These are phyloP conservation scores for Protobothrops flavoviridis DNA, from an alignment of 2,113 vertebrate species.

Conservation along the genomic window DNA sequence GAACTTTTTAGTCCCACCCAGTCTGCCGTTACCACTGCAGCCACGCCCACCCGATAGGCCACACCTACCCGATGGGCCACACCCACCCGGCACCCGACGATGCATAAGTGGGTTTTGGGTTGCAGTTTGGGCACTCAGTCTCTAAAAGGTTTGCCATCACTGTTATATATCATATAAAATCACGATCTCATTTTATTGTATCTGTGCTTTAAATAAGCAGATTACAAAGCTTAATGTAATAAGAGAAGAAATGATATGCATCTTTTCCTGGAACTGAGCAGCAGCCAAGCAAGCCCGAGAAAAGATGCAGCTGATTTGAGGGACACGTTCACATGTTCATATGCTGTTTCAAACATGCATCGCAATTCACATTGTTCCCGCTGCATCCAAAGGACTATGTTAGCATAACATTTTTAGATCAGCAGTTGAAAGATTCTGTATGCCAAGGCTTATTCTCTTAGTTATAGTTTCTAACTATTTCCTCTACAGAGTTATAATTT, in stretches of 20 bases:
- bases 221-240: slow-evolving; percentile 1
- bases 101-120: too few species aligned
- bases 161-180: slow-evolving; percentile 17
- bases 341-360: slow-evolving; percentile 21
- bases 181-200: slow-evolving; percentile 29
- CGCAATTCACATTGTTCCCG: slow-evolving; percentile 18
- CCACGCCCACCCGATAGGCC: too few species aligned
- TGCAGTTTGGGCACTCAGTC: too few species aligned
- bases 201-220: slow-evolving; percentile 29
- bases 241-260: neutral
- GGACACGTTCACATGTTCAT: neutral
- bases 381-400: slow-evolving; percentile 15
- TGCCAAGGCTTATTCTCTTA: slow-evolving; percentile 9
- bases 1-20: too few species aligned
- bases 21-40: too few species aligned
- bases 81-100: too few species aligned
- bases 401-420: slow-evolving; percentile 8
- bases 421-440: slow-evolving; percentile 8
- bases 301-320: slow-evolving; percentile 35
- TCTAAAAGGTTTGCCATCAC: too few species aligned
- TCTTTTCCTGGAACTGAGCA: neutral
- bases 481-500: neutral
- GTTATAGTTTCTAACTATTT: neutral
- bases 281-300: neutral
- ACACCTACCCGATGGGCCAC: too few species aligned